Conservation (phyloP, 2,797 vertebrate species). For the Selene dorsalis region DNA sequence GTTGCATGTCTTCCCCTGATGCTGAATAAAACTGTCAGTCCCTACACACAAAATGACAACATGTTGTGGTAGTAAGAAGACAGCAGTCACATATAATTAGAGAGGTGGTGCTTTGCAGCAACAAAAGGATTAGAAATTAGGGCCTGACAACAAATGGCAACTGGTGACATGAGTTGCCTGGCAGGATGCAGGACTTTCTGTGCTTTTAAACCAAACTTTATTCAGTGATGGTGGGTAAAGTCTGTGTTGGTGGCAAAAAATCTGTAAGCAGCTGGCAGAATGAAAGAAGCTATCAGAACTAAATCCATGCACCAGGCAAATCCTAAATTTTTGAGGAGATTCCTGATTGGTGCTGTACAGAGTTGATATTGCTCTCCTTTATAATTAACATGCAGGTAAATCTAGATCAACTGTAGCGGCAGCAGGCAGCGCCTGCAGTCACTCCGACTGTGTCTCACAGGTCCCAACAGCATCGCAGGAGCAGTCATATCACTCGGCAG, state of each 20-base stretch:
- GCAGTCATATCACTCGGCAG: constrained; percentile 47
- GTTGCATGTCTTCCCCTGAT: neutral
- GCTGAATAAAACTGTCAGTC: constrained; percentile 31
- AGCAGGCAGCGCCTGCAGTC: constrained; percentile 17
- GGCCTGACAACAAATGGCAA: constrained; percentile 48
- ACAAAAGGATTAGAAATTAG: constrained; percentile 56
- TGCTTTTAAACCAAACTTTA: constrained; percentile 34
- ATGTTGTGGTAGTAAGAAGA: constrained; percentile 34
- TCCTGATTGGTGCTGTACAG: neutral
- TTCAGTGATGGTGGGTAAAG: neutral
- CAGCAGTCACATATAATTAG: constrained; percentile 59
- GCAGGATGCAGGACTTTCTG: constrained; percentile 25
- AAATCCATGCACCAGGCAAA: constrained; percentile 3
- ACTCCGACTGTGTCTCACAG: constrained; percentile 3
- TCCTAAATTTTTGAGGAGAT: neutral
- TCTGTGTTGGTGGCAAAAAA: constrained; percentile 14
- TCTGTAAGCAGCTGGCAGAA: constrained; percentile 12
- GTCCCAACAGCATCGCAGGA: constrained; percentile 37
- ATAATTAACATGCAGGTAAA: constrained; percentile 30
- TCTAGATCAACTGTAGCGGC: neutral
- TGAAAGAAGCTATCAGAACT: neutral
- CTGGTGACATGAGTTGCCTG: constrained; percentile 31
- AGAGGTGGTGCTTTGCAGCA: constrained; percentile 38
- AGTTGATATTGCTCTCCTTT: constrained; percentile 3
- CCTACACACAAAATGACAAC: constrained; percentile 36